A percentile compares a stretch with the other conserved stretches of the same genome.
These are phyloP conservation scores for Ariolimax columbianus DNA, from an alignment of 2,888 invertebrate species.

Conservation along the genomic window DNA sequence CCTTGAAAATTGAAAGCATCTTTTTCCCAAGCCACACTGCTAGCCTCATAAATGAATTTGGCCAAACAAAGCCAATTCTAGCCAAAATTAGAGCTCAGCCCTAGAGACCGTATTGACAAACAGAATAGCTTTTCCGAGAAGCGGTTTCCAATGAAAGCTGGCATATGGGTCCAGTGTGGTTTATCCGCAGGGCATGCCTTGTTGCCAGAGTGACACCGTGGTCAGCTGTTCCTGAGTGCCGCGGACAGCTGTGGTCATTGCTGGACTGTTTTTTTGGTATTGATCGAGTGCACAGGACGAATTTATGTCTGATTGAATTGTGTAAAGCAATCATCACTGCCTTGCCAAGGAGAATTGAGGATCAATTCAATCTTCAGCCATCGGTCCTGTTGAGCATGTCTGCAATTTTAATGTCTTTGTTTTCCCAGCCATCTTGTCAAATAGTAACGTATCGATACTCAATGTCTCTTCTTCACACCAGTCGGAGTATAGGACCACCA, in stretches of 20 bases:
- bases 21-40: not conserved
- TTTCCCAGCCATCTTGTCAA: no score
- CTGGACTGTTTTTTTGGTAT: not conserved
- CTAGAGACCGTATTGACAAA: not conserved
- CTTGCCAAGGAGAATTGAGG: no score
- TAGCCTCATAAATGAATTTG: not conserved
- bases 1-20: not conserved
- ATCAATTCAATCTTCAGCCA: no score
- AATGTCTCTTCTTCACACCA: no score
- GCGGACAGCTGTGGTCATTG: not conserved
- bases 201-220: not conserved
- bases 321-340: not conserved
- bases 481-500: no score
- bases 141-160: not conserved
- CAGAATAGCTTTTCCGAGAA: not conserved
- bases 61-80: slow-evolving; percentile 5
- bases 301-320: not conserved
- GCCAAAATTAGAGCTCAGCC: not conserved
- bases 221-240: not conserved
- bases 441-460: no score
- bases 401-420: no score
- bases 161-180: slow-evolving; percentile 1
- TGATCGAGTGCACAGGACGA: not conserved
- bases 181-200: not conserved
- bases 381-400: not conserved